Evolutionary conservation across 2,797 vertebrate species (phyloP).

Genomic region (Cryptoprocta ferox): DNA sequence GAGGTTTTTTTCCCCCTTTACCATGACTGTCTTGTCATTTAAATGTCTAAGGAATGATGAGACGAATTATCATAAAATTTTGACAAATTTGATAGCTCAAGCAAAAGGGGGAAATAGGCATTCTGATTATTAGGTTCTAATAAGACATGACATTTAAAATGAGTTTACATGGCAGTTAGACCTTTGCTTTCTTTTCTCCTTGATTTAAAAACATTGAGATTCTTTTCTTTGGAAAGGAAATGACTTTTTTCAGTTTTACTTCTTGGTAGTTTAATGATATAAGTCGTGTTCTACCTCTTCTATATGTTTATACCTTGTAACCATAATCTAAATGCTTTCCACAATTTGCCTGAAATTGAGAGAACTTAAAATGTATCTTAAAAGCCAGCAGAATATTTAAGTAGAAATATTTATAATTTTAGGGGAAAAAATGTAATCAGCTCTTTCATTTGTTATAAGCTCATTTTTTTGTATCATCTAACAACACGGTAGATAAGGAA

Average conservation of each 20-base stretch:
- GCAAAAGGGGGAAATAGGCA: conserved; percentile 87
- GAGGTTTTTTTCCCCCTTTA: conserved; percentile 81
- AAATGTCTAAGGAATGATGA: conserved; percentile 95
- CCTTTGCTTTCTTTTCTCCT: conserved; percentile 86
- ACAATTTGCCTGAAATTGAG: not conserved
- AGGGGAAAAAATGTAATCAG: not conserved
- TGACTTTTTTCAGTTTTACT: conserved; percentile 62
- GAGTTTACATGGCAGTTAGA: conserved; percentile 93
- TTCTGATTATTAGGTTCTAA: conserved; percentile 91
- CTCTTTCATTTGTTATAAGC: not conserved
- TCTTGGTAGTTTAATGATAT: conserved; percentile 65
- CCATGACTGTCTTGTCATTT: conserved; percentile 89
- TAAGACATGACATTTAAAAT: conserved; percentile 96
- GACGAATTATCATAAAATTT: conserved; percentile 98
- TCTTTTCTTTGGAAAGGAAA: conserved; percentile 65
- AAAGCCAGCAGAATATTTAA: not conserved
- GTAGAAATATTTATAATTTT: conserved; percentile 31
- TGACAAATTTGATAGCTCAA: conserved; percentile 95
- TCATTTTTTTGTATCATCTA: not conserved
- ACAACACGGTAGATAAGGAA: not conserved
- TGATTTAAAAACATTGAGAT: conserved; percentile 88
- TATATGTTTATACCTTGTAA: not conserved
- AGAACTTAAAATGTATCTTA: conserved; percentile 4
- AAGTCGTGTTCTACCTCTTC: not conserved
- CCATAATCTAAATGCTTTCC: not conserved